Conservation (phyloP, 1,140 invertebrate genomes). For the Caenorhabditis latens region DNA sequence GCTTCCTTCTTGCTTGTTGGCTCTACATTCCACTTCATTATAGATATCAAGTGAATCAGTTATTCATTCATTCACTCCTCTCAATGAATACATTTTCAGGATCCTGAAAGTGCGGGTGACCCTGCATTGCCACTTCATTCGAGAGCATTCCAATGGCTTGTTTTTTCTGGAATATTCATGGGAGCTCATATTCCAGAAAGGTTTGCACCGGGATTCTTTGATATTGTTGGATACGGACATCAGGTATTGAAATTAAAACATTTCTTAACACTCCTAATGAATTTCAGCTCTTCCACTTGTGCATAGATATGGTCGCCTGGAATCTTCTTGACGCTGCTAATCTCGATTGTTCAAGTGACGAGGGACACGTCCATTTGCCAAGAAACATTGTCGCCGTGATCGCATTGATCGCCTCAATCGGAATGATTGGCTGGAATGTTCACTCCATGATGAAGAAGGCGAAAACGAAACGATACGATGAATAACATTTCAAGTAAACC, state of each 20-base stretch:
- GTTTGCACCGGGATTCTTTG: constrained; percentile 70
- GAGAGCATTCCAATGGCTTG: constrained; percentile 69
- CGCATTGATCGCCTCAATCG: constrained; percentile 23
- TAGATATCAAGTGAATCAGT: constrained; percentile 64
- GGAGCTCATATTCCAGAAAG: constrained; percentile 70
- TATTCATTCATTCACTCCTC: constrained; percentile 35
- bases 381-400: constrained; percentile 19
- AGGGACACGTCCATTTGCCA: constrained; percentile 25
- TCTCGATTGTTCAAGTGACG: constrained; percentile 61
- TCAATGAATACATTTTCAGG: constrained; percentile 54
- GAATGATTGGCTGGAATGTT: constrained; percentile 16
- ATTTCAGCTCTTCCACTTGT: constrained; percentile 71
- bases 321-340: constrained; percentile 69
- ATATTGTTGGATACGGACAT: constrained; percentile 72
- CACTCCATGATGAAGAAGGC: constrained; percentile 37
- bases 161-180: constrained; percentile 72
- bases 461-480: constrained; percentile 20
- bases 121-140: constrained; percentile 61
- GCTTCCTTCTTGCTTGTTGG: constrained; percentile 68
- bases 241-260: constrained; percentile 54
- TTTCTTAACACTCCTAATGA: not conserved
- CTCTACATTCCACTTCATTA: constrained; percentile 65
- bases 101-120: constrained; percentile 53
- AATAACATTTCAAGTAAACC: constrained; percentile 23
- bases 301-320: constrained; percentile 71